Base-by-base conservation (phyloP, 2,888 invertebrate genomes). In the Papilio elwesi region DNA sequence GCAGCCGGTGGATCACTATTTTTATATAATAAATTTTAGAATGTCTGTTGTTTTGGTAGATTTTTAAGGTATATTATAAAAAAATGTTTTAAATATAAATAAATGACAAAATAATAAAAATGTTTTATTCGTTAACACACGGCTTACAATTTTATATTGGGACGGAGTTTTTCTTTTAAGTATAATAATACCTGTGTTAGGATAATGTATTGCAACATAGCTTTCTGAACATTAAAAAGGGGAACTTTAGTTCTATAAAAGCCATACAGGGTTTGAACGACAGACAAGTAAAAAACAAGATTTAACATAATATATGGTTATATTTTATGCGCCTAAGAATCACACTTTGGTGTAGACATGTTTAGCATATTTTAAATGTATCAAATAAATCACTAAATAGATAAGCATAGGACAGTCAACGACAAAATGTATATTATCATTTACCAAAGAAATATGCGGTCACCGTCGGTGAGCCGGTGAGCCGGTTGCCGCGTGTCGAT, bases 361-460 rank as follows among this genome's bases (percentile, higher is more conserved):
- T 43, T 62, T 62, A 43, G 59, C 59, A 62, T 62, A 62, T 62
- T 62, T 15, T 62, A 62, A 62, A 62, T 43, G 59, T 62, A 62
- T 62, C 43, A n/a, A 62, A 62, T 62, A 62, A 62, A 62, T 62
- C 59, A 62, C 59, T 0, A 43, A 62, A 15, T 43, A 62, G 59
- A 62, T 62, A 62, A 62, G 59, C 43, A 15, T 62, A 62, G 43
- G 59, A 62, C 43, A 43, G 15, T 62, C 43, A 15, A 6, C 59
- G 38, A 59, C 59, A 15, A 62, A 62, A 62, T 43, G 15, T 62
- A 36, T 62, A 43, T 62, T 62, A 43, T 59, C 38, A 38, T 62
- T 43, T 62, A 62, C 59, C 9, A 62, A 62, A 43, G 43, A 57
- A 59, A 59, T n/a, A 43, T 43, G 59, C 59, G 59, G 43, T 62